Base-by-base conservation (phyloP, 1,140 invertebrate species). In the Drosophila quadrilineata region DNA sequence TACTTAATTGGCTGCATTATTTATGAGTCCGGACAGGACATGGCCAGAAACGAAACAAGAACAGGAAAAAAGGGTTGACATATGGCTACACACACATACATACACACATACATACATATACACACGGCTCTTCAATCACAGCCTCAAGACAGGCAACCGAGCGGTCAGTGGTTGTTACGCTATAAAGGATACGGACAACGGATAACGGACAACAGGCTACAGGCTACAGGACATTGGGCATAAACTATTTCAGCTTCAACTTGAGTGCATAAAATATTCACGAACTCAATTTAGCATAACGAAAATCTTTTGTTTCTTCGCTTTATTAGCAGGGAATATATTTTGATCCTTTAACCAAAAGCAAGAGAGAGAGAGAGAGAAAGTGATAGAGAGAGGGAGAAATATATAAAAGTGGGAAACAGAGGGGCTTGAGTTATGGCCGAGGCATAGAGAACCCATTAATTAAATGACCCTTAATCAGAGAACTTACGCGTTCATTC, bases 1-100 rank as follows among this genome's bases (percentile, higher is more conserved):
- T 57, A 40, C 40, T 66, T 82, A 80, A 80, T 80, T 82, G 67
- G 50, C 75, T 80, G 75, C 76, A 80, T 80, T 80, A 80, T 80
- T 80, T 80, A 80, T 71, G 54, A 68, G 57, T 35, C 3, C 17
- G 31, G 49, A 58, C 40, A 49, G 33, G 21, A 17, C 24, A 33
- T n/a, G 31, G 33, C 12, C 26, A 26, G 10, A 45, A 43, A 38
- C 40, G 19, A 35, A 31, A 17, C 28, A 24, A n/a, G n/a, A 22
- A 57, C 29, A 12, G 56, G 12, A 45, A 56, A 75, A 75, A 82
- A 80, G 76, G 76, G 75, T 80, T 80, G 75, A 80, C 75, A 82
- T 38, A 52, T 28, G 26, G 53, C n/a, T 29, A 19, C 28, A 14
- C 35, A 22, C 40, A 19, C 21, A 2, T 49, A 10, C n/a, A n/a